phyloP scores from a whole-genome alignment of 2,797 vertebrate species.

The Sebastes matsubarae region DNA sequence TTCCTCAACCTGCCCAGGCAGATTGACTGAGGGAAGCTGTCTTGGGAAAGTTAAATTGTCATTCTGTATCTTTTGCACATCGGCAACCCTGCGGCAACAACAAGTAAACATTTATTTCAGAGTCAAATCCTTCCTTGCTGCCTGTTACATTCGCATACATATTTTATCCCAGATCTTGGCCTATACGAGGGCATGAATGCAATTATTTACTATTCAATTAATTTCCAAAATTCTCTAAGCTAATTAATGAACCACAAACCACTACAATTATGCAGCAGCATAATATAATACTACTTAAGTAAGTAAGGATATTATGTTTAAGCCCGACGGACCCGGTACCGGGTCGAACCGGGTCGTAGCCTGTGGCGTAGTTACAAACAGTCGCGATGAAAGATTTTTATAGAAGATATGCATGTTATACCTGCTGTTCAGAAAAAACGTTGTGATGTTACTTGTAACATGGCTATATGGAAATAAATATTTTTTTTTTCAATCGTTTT shows the following conservation, averaged over 20 bases:
- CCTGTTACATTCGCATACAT: neutral
- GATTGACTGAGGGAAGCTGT: constrained; percentile 34
- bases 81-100: constrained; percentile 12
- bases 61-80: constrained; percentile 27
- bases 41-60: constrained; percentile 29
- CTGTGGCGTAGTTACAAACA: no score
- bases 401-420: no score
- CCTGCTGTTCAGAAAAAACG: no score
- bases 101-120: constrained; percentile 19
- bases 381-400: no score
- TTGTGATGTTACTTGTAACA: no score
- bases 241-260: neutral
- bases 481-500: no score
- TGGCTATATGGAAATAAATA: no score
- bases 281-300: neutral
- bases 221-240: neutral
- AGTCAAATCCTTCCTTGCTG: neutral
- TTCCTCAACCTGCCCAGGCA: constrained; percentile 17
- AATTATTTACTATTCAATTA: neutral
- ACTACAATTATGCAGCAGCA: neutral
- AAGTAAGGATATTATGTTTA: neutral
- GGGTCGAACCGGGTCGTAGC: no score
- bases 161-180: neutral
- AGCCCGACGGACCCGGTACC: neutral
- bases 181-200: neutral